Evolutionary conservation across 2,113 vertebrate genomes (phyloP).

Genomic region (Nanorana parkeri): DNA sequence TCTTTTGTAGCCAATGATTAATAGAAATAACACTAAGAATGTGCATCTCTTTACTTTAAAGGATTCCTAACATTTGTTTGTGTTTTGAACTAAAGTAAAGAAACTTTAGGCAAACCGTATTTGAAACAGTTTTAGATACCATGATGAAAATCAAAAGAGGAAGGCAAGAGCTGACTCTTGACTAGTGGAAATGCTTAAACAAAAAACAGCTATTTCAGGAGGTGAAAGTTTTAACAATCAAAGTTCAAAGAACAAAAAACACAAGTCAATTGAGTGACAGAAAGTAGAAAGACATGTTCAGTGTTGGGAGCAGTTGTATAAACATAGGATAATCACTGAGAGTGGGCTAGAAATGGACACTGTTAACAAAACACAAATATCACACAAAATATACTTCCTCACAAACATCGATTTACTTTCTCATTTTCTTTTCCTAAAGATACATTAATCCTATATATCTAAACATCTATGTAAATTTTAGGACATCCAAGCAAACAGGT

Average conservation of each 20-base stretch:
- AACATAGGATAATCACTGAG: slow-evolving; percentile 23
- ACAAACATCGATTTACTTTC: too few species aligned
- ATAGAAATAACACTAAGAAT: slow-evolving; percentile 43
- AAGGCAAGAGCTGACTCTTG: slow-evolving; percentile 15
- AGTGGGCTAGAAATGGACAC: not conserved
- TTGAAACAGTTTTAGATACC: slow-evolving; percentile 37
- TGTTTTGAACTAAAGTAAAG: slow-evolving; percentile 47
- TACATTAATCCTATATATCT: too few species aligned
- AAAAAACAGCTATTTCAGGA: slow-evolving; percentile 45
- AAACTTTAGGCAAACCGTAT: slow-evolving; percentile 46
- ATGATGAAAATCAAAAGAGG: slow-evolving; percentile 37
- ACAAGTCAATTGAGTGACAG: not conserved
- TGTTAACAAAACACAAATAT: slow-evolving; percentile 1
- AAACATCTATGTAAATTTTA: too few species aligned
- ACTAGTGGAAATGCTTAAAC: slow-evolving; percentile 36
- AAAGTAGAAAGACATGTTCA: not conserved
- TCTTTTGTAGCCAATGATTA: slow-evolving; percentile 50
- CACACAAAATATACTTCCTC: too few species aligned
- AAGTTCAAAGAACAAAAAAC: slow-evolving; percentile 32
- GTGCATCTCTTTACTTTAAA: slow-evolving; percentile 34
- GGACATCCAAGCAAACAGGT: too few species aligned
- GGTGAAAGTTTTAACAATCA: slow-evolving; percentile 52
- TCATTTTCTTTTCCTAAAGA: too few species aligned
- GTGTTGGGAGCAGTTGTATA: slow-evolving; percentile 44
- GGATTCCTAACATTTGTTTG: slow-evolving; percentile 24